Base-by-base conservation (phyloP, 2,797 vertebrate species). In the Mastacembelus armatus region DNA sequence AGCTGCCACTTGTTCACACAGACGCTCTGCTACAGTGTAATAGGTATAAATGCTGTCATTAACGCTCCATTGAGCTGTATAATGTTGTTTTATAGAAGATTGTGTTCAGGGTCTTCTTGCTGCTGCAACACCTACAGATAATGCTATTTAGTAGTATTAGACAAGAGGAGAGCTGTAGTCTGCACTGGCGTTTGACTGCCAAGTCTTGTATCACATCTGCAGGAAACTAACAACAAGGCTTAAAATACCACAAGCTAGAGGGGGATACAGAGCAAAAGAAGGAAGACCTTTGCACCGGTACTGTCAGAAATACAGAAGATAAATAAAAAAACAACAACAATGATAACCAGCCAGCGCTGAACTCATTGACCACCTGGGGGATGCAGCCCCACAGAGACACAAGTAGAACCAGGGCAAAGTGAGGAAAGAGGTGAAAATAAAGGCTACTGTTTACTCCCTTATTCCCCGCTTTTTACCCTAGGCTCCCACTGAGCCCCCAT, bases 41-140 rank as follows among this genome's bases (percentile, higher is more conserved):
- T 86, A 85, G 75, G 49, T 61, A 16, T 86, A 89, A 92, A 83
- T 89, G 89, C 73, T 79, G 74, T 71, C 79, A 81, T 89, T 78
- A 86, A 48, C 1, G 50, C 60, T 79, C 51, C 39, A 44, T 22
- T 72, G 27, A 86, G 49, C 60, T 69, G n/a, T 47, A 60, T 35
- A 69, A 33, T 29, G 52, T 68, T 65, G 54, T 58, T 81, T 71
- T 51, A 47, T 51, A 52, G 38, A 51, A 59, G 59, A 27, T 33
- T 44, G 39, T 60, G 18, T 60, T 54, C 12, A 12, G 22, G 24
- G n/a, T 2, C 18, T 29, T 54, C 59, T 33, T 10, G 12, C 11
- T 48, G 19, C 27, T 44, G 26, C 26, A 48, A 21, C 50, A 57
- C 40, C 22, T 48, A 59, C 19, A 62, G 62, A 61, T 68, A 51